Percentiles rank a stretch among this genome's conserved stretches.
Conservation (phyloP, 2,113 vertebrate genomes). For the Chrysemys picta region DNA sequence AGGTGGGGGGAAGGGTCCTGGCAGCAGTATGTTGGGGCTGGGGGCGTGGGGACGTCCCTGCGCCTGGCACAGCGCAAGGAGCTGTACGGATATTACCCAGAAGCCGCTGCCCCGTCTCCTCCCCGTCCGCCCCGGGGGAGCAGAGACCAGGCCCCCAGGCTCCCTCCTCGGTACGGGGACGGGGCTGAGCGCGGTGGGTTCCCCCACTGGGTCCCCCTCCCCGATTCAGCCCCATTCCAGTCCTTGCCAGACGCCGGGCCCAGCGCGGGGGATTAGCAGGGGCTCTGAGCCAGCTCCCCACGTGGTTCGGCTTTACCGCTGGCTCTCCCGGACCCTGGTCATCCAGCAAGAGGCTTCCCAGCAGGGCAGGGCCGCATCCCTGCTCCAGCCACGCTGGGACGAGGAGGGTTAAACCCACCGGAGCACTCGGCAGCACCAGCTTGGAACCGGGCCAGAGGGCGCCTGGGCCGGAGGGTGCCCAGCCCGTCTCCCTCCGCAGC, state of each 20-base stretch:
- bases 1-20: not conserved
- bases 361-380: not conserved
- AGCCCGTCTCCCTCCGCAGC: not conserved
- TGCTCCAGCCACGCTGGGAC: not conserved
- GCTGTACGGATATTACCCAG: not conserved
- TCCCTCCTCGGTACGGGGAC: too few species aligned
- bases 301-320: not conserved
- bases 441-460: rapidly evolving
- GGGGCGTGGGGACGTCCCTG: not conserved
- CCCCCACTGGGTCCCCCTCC: too few species aligned
- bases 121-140: not conserved
- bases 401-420: too few species aligned
- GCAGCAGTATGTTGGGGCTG: not conserved
- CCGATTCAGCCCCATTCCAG: not conserved
- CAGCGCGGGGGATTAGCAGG: too few species aligned
- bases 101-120: not conserved
- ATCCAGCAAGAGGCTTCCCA: not conserved
- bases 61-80: not conserved
- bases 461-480: not conserved
- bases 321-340: not conserved
- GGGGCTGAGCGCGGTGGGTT: too few species aligned
- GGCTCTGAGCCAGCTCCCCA: not conserved
- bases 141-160: too few species aligned
- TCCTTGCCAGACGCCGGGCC: not conserved
- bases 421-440: not conserved